A percentile compares a stretch with the other conserved stretches of the same genome.
Conservation (phyloP, 1,140 invertebrate species). For the Drosophila takahashii region DNA sequence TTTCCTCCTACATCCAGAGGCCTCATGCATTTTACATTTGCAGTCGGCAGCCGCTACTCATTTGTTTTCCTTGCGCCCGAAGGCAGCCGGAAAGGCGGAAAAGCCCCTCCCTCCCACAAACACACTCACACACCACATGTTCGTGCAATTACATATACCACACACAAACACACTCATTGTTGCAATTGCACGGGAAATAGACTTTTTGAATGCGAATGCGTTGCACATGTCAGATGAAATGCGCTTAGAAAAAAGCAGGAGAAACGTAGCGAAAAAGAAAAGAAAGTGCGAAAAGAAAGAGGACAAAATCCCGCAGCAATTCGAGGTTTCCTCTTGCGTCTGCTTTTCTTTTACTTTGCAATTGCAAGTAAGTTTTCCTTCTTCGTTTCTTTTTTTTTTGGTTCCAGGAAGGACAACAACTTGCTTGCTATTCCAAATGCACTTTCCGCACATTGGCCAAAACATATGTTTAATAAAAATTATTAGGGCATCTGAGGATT, state of each 20-base stretch:
- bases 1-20: conserved; percentile 3
- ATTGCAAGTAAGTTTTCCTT: conserved; percentile 49
- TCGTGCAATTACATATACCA: conserved; percentile 42
- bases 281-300: conserved; percentile 30
- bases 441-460: conserved; percentile 13
- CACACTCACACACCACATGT: conserved; percentile 22
- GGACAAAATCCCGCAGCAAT: conserved; percentile 58
- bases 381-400: conserved; percentile 28
- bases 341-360: conserved; percentile 49
- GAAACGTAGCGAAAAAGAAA: conserved; percentile 28
- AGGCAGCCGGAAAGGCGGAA: conserved; percentile 35
- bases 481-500: too few species aligned
- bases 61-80: conserved; percentile 76
- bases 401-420: conserved; percentile 39
- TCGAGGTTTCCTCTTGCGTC: conserved; percentile 35
- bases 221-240: conserved; percentile 76
- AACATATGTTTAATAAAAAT: not conserved
- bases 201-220: conserved; percentile 82
- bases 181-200: conserved; percentile 82
- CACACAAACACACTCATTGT: conserved; percentile 55
- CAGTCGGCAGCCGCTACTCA: conserved; percentile 74
- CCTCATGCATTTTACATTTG: conserved; percentile 74
- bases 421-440: conserved; percentile 68
- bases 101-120: conserved; percentile 40
- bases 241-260: conserved; percentile 67